A percentile compares a stretch with the other conserved stretches of the same genome.
These are phyloP conservation scores for Sesamia nonagrioides DNA, from an alignment of 1,140 invertebrate genomes.

Conservation along the genomic window DNA sequence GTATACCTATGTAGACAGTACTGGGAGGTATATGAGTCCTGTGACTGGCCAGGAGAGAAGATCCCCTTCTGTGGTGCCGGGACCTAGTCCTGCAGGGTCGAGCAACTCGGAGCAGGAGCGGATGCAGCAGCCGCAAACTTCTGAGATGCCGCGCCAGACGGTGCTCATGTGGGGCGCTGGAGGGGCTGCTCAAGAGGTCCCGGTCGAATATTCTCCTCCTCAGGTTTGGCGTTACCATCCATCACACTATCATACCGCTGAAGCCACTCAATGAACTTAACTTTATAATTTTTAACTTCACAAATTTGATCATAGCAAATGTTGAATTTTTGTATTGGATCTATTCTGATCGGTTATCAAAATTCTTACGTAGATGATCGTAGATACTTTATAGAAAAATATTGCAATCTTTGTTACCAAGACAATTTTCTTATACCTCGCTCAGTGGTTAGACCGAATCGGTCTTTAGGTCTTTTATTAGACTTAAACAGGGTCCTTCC, in stretches of 20 bases:
- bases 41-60: conserved; percentile 79
- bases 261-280: conserved; percentile 78
- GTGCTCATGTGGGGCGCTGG: conserved; percentile 95
- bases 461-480: conserved; percentile 61
- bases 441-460: conserved; percentile 61
- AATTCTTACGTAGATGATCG: conserved; percentile 37
- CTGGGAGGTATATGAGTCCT: conserved; percentile 80
- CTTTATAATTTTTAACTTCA: conserved; percentile 27
- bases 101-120: conserved; percentile 78
- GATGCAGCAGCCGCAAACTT: conserved; percentile 85
- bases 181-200: conserved; percentile 76
- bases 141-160: conserved; percentile 92
- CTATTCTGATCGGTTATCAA: neutral
- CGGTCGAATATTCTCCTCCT: conserved; percentile 81
- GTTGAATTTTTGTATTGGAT: neutral
- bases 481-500: conserved; percentile 78
- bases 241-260: conserved; percentile 84
- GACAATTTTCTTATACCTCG: conserved; percentile 67
- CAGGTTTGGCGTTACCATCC: conserved; percentile 85
- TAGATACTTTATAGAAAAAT: conserved; percentile 31
- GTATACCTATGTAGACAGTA: conserved; percentile 87
- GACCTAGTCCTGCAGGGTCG: conserved; percentile 78
- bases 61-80: conserved; percentile 87
- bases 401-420: conserved; percentile 55
- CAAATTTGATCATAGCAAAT: neutral